These are phyloP conservation scores for Hermodice carunculata DNA, from an alignment of 2,888 invertebrate genomes.

Conservation along the genomic window DNA sequence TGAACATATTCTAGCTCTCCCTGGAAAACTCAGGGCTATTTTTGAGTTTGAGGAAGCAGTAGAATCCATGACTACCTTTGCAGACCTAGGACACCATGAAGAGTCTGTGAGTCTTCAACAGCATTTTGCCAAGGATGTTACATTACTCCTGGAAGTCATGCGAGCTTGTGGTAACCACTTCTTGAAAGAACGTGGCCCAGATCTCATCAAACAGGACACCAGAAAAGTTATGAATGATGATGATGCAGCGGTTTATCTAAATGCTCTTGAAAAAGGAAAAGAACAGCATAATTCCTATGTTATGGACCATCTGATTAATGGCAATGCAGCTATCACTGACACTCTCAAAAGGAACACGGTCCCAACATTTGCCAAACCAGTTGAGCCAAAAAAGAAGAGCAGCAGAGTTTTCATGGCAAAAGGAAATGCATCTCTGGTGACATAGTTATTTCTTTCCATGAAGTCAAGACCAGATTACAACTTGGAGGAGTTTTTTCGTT, in stretches of 20 bases:
- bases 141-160: not conserved
- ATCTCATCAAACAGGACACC: not conserved
- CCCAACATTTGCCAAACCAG: not conserved
- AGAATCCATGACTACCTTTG: not conserved
- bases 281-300: not conserved
- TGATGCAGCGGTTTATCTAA: not conserved
- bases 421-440: not conserved
- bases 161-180: not conserved
- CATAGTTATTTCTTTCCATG: not conserved
- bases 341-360: not conserved
- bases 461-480: not conserved
- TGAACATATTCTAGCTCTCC: no score
- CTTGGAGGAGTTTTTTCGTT: conserved; percentile 7
- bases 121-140: not conserved
- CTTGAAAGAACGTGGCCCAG: not conserved
- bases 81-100: not conserved
- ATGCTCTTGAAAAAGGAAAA: not conserved
- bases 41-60: not conserved
- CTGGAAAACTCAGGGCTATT: no score
- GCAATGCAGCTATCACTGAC: not conserved
- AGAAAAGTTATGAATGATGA: not conserved
- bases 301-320: not conserved
- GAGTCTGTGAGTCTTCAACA: not conserved
- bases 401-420: not conserved
- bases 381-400: not conserved